Evolutionary conservation across 92 coral and sea anemone genomes (phyloP).

Genomic region (Actinostola sp.): DNA sequence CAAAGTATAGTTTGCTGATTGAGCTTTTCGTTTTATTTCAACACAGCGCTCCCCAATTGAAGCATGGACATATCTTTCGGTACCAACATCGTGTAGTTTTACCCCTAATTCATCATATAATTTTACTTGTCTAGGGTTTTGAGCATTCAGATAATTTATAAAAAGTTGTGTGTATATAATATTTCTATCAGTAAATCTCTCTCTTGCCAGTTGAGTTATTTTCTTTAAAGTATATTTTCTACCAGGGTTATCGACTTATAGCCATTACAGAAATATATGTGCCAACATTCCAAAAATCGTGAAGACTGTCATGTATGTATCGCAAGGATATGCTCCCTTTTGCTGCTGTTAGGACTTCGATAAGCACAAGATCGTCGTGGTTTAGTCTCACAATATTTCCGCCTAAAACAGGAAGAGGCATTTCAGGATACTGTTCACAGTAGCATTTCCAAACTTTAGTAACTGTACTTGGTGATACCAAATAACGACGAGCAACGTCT

Average conservation of each 20-base stretch:
- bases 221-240: constrained; percentile 36
- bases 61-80: constrained; percentile 35
- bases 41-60: constrained; percentile 54
- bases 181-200: constrained; percentile 30
- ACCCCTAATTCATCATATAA: constrained; percentile 59
- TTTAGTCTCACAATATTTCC: too few species aligned
- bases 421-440: too few species aligned
- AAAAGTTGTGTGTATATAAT: constrained; percentile 61
- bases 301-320: too few species aligned
- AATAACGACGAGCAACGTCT: too few species aligned
- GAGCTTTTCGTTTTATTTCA: constrained; percentile 30
- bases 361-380: too few species aligned
- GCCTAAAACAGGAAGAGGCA: too few species aligned
- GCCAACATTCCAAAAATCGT: too few species aligned
- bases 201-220: constrained; percentile 45
- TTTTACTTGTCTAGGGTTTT: constrained; percentile 41
- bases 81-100: constrained; percentile 42
- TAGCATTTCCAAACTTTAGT: too few species aligned
- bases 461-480: too few species aligned
- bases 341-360: too few species aligned
- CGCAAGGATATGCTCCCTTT: too few species aligned
- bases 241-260: constrained; percentile 48
- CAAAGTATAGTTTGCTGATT: constrained; percentile 39
- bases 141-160: constrained; percentile 41
- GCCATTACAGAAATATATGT: constrained; percentile 35